These are phyloP conservation scores for Montipora capitata DNA, from an alignment of 92 coral and sea anemone genomes.

Conservation along the genomic window DNA sequence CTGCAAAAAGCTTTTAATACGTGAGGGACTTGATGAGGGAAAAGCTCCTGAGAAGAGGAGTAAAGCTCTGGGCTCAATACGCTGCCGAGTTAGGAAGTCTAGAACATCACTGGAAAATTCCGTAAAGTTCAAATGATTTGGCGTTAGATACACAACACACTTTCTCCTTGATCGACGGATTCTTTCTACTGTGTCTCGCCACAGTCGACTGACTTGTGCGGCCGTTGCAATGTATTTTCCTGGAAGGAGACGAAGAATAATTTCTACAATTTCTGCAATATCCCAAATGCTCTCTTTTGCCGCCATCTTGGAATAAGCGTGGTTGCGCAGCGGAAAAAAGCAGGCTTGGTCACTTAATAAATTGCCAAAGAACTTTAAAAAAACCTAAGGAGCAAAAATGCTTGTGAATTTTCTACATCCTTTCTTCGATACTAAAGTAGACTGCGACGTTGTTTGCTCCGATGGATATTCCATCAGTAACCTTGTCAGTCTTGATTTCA, in stretches of 20 bases:
- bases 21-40: constrained; percentile 30
- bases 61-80: constrained; percentile 58
- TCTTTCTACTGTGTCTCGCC: constrained; percentile 77
- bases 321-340: constrained; percentile 7
- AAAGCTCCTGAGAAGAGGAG: constrained; percentile 58
- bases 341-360: constrained; percentile 17
- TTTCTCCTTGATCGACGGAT: constrained; percentile 74
- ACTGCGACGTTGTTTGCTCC: constrained; percentile 83
- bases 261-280: constrained; percentile 80
- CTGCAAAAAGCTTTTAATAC: constrained; percentile 42
- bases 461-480: constrained; percentile 91
- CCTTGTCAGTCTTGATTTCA: constrained; percentile 75
- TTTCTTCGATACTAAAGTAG: constrained; percentile 80
- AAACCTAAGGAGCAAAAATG: constrained; percentile 39
- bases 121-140: constrained; percentile 18
- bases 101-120: constrained; percentile 33
- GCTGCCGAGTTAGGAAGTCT: constrained; percentile 39
- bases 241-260: constrained; percentile 71
- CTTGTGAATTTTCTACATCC: constrained; percentile 83
- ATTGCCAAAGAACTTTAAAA: neutral
- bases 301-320: constrained; percentile 38
- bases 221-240: constrained; percentile 77
- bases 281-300: constrained; percentile 48
- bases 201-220: constrained; percentile 79
- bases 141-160: constrained; percentile 51